Conservation (phyloP, 2,113 vertebrate species). For the Sardina pilchardus region DNA sequence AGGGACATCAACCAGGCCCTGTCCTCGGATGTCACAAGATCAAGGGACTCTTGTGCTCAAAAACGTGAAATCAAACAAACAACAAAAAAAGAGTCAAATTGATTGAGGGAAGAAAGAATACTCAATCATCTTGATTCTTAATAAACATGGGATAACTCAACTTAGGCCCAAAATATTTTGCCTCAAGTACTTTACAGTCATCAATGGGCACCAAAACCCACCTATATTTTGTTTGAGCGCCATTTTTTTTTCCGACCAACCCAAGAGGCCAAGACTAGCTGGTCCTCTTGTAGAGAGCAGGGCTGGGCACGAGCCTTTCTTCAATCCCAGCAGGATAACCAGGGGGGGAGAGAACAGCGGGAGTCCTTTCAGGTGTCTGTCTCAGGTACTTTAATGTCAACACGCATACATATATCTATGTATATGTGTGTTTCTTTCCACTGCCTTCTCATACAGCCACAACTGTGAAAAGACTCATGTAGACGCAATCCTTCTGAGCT, state of each 20-base stretch:
- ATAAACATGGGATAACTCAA: neutral
- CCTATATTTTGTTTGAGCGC: neutral
- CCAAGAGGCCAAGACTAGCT: slow-evolving; percentile 58
- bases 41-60: neutral
- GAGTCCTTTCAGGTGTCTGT: slow-evolving; percentile 76
- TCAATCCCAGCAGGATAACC: slow-evolving; percentile 76
- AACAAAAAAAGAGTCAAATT: neutral
- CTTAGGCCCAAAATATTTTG: neutral
- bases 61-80: neutral
- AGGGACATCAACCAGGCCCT: neutral
- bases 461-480: slow-evolving; percentile 30
- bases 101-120: neutral
- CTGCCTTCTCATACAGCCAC: slow-evolving; percentile 76
- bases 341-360: slow-evolving; percentile 79
- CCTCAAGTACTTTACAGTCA: neutral
- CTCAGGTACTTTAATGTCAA: slow-evolving; percentile 81
- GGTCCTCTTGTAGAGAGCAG: slow-evolving; percentile 60
- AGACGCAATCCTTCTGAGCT: slow-evolving; percentile 16
- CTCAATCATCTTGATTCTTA: neutral
- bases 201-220: neutral
- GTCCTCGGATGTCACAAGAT: slow-evolving; percentile 4
- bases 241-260: neutral
- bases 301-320: slow-evolving; percentile 68
- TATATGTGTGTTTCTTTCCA: slow-evolving; percentile 79
- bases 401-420: slow-evolving; percentile 82